Evolutionary conservation across 2,888 invertebrate species (phyloP).

Genomic region (Lutraria lutraria): DNA sequence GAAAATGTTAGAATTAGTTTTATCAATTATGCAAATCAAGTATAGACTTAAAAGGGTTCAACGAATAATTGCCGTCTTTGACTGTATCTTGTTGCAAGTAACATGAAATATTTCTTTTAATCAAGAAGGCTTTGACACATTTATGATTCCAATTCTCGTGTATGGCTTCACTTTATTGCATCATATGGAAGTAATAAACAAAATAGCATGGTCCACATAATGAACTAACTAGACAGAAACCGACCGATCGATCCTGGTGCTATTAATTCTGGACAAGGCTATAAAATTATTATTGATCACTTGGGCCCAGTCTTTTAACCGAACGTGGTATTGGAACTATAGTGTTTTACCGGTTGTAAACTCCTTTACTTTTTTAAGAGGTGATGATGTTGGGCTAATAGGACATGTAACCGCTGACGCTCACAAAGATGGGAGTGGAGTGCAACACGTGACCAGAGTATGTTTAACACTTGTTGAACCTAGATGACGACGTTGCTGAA

Average conservation of each 20-base stretch:
- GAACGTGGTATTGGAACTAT: slow-evolving; percentile 38
- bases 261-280: slow-evolving; percentile 46
- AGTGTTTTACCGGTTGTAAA: slow-evolving; percentile 15
- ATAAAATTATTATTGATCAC: slow-evolving; percentile 55
- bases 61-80: slow-evolving; percentile 33
- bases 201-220: slow-evolving; percentile 49
- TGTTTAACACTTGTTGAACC: not conserved
- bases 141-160: slow-evolving; percentile 44
- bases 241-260: slow-evolving; percentile 38
- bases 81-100: slow-evolving; percentile 44
- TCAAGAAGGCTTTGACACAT: slow-evolving; percentile 49
- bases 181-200: slow-evolving; percentile 57
- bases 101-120: slow-evolving; percentile 55
- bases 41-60: slow-evolving; percentile 47
- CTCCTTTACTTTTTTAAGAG: slow-evolving; percentile 35
- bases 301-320: slow-evolving; percentile 35
- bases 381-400: not conserved
- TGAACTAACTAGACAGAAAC: slow-evolving; percentile 45
- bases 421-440: not conserved
- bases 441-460: not conserved
- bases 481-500: not conserved
- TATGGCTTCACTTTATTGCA: slow-evolving; percentile 51
- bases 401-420: not conserved
- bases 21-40: slow-evolving; percentile 50
- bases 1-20: slow-evolving; percentile 29